phyloP scores from a whole-genome alignment of 2,888 invertebrate species.

The Eilema depressum region DNA sequence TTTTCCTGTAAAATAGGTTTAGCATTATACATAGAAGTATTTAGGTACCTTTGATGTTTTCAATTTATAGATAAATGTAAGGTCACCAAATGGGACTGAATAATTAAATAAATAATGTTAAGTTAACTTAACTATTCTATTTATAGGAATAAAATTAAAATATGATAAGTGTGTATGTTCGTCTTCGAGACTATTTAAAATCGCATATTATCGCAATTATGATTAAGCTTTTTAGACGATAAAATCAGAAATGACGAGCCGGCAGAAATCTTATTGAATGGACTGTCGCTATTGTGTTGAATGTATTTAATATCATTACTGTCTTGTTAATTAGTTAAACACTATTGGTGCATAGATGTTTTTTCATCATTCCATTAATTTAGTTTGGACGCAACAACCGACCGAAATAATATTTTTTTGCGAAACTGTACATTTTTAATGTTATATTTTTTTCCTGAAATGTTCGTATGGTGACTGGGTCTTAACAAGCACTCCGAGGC shows the following conservation, averaged over 20 bases:
- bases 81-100: not conserved
- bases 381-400: no score
- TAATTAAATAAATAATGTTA: not conserved
- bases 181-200: not conserved
- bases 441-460: no score
- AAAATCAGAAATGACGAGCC: not conserved
- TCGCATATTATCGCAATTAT: no score
- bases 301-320: not conserved
- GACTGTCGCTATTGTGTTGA: not conserved
- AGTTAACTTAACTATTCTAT: not conserved
- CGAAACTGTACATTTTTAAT: no score
- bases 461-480: no score
- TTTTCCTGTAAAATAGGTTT: not conserved
- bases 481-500: no score
- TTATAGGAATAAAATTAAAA: not conserved
- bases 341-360: slow-evolving; percentile 5
- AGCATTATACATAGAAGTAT: not conserved
- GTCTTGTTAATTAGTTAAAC: slow-evolving; percentile 14
- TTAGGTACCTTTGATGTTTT: not conserved
- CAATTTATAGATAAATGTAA: not conserved
- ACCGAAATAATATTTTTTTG: not conserved
- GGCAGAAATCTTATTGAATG: not conserved
- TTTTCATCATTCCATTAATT: not conserved
- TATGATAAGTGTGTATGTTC: not conserved
- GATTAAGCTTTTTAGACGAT: not conserved